Conservation (phyloP, 2,113 vertebrate species). For the Pedetes capensis region DNA sequence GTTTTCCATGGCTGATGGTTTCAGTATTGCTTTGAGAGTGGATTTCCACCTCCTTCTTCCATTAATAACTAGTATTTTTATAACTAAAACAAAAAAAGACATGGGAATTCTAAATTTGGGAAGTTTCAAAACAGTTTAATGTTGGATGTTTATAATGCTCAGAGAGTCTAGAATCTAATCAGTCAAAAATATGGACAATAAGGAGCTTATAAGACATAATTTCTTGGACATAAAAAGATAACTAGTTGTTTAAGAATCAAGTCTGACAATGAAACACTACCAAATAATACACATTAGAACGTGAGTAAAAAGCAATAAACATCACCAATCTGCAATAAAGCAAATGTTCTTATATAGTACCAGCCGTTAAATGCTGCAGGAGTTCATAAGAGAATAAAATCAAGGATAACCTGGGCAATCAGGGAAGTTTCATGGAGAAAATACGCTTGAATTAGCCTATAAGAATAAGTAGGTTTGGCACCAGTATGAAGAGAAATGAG, state of each 20-base stretch:
- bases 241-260: background rate
- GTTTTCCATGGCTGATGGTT: too few relatives aligned
- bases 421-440: background rate
- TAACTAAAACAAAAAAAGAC: too few relatives aligned
- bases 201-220: background rate
- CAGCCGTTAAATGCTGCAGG: background rate
- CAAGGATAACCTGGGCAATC: background rate
- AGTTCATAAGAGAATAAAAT: background rate
- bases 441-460: background rate
- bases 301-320: background rate
- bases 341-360: background rate
- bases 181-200: background rate
- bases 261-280: background rate
- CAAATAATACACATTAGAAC: background rate
- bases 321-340: background rate
- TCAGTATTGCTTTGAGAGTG: too few relatives aligned
- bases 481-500: background rate
- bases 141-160: background rate
- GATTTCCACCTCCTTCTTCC: too few relatives aligned
- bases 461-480: background rate
- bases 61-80: too few relatives aligned
- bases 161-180: background rate
- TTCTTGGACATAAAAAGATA: background rate
- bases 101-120: background rate
- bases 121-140: background rate